Conservation (phyloP, 2,797 vertebrate species). For the Glyptemys insculpta region DNA sequence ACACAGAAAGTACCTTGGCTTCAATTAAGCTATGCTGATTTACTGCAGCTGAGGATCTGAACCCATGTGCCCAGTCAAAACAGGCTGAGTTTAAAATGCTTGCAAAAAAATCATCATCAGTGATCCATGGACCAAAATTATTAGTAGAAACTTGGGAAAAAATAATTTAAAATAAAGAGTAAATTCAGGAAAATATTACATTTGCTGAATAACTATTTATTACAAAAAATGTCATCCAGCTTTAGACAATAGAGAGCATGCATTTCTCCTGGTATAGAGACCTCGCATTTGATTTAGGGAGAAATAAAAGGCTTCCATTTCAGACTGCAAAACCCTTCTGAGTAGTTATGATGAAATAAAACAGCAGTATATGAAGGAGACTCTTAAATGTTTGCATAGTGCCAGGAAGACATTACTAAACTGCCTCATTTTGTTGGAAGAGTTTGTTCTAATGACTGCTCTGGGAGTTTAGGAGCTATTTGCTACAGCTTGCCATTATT, state of each 20-base stretch:
- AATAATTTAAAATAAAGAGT: not conserved
- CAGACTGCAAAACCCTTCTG: not conserved
- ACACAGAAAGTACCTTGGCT: not conserved
- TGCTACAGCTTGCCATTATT: not conserved
- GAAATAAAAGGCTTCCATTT: not conserved
- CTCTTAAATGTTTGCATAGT: not conserved
- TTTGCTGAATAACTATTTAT: not conserved
- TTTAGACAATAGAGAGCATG: not conserved
- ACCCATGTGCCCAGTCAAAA: not conserved
- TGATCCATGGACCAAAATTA: not conserved
- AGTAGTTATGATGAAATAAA: not conserved
- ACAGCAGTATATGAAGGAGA: not conserved
- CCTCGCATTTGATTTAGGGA: not conserved
- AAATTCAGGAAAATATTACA: not conserved
- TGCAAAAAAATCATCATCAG: not conserved
- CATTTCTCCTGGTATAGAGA: accelerated
- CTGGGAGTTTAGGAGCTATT: not conserved
- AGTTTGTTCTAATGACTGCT: not conserved
- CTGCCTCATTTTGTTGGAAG: not conserved
- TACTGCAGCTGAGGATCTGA: not conserved
- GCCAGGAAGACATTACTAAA: not conserved
- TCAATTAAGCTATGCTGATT: not conserved
- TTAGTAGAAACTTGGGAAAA: not conserved
- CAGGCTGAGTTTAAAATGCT: not conserved
- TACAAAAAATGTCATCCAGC: not conserved